Evolutionary conservation across 2,113 vertebrate species (phyloP), one percentile per base, ranked within the genome.

Genomic region (Leuciscus idus): DNA sequence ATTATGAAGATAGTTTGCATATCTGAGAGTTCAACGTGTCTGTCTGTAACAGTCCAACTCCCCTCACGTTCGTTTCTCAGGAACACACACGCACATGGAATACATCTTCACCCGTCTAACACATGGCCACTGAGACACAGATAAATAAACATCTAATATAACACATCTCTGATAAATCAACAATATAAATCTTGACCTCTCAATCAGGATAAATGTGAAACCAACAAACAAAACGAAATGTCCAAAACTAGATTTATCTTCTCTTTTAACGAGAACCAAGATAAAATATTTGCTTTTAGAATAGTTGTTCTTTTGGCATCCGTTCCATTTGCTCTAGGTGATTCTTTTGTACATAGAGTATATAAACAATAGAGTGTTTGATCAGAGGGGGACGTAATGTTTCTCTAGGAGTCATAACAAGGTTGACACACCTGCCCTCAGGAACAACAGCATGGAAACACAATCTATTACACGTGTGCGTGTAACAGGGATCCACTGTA

Each of bases 301-400:
- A 13, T 55, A 85, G n/a, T 55, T 80, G 59, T 68, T 85, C 66
- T 78, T 80, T 85, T 85, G 84, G 84, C 84, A 85, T 85, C 55
- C 23, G 64, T 66, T 70, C 62, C 46, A 55, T 83, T 36, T 83
- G 64, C 81, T 83, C 17, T 83, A 23, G 26, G 43, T 10, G 10
- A 82, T 52, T 77, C 75, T 52, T 52, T 70, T 83, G 43, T 52
- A 82, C 62, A 83, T 68, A 81, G n/a, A 81, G 28, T 52, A 83
- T 55, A 83, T 50, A 82, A 82, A 82, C 43, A 33, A 43, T 83
- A 80, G 21, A 85, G 64, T 59, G 64, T 68, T 79, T 57, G 62
- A 79, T 85, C 64, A 83, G 62, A 83, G 28, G n/a, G 78, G 57
- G 59, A 26, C 3, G 8, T 81, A 52, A 82, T 50, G 28, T 70